Evolutionary conservation across 2,797 vertebrate species (phyloP).

Genomic region (Lophotriccus pileatus): DNA sequence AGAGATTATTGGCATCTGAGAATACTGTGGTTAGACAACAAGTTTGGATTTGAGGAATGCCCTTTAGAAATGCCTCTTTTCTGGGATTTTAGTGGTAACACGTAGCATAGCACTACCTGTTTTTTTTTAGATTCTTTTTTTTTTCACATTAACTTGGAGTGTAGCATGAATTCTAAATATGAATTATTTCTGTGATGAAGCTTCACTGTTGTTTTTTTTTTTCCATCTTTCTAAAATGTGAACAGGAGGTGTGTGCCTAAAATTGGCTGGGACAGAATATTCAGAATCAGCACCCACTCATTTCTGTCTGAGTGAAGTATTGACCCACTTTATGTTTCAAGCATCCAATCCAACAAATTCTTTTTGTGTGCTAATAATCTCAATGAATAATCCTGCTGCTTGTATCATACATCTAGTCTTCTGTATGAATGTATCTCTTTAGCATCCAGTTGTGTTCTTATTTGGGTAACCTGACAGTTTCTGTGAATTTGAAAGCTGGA

Average conservation of each 20-base stretch:
- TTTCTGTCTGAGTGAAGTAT: constrained; percentile 60
- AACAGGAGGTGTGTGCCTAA: constrained; percentile 58
- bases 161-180: constrained; percentile 13
- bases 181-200: constrained; percentile 3
- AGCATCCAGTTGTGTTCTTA: neutral
- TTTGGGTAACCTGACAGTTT: neutral
- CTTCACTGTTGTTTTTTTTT: neutral
- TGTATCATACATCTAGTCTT: neutral
- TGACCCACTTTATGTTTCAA: constrained; percentile 51
- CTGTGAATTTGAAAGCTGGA: neutral
- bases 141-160: neutral
- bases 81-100: constrained; percentile 6
- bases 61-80: constrained; percentile 10
- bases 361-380: constrained; percentile 32
- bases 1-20: neutral
- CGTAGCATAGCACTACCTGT: neutral
- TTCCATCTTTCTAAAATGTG: constrained; percentile 16
- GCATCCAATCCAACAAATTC: constrained; percentile 6
- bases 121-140: neutral
- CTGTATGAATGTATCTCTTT: neutral
- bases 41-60: constrained; percentile 38
- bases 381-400: constrained; percentile 17
- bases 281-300: constrained; percentile 55
- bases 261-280: constrained; percentile 53
- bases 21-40: neutral